phyloP scores from a whole-genome alignment of 1,140 invertebrate species.

The Procambarus clarkii region DNA sequence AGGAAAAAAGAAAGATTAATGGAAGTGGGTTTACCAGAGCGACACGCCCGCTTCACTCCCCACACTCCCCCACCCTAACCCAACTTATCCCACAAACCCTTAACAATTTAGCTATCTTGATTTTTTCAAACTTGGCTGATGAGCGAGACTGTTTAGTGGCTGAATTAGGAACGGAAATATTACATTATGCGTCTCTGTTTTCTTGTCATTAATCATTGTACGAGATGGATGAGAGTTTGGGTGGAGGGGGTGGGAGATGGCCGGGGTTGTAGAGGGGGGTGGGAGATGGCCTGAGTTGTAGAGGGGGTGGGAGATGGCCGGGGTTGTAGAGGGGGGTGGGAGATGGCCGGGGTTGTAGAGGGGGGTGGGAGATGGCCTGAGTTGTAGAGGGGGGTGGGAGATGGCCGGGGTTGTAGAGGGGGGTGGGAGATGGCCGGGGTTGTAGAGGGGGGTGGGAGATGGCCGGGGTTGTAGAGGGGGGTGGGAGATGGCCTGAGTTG shows the following conservation, averaged over 20 bases:
- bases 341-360: no score
- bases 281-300: no score
- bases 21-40: not conserved
- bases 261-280: no score
- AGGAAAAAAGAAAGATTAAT: conserved; percentile 42
- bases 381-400: no score
- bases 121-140: not conserved
- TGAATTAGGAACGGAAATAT: not conserved
- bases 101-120: not conserved
- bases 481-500: no score
- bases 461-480: no score
- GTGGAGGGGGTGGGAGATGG: not conserved
- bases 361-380: no score
- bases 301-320: no score
- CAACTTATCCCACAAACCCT: not conserved
- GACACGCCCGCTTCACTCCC: not conserved
- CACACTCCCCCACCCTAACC: not conserved
- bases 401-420: no score
- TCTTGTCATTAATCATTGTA: conserved; percentile 9
- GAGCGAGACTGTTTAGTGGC: not conserved
- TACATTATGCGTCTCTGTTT: not conserved
- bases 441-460: no score
- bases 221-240: not conserved
- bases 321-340: no score
- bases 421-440: no score